Conservation (phyloP, 2,113 vertebrate species). For the Passer domesticus region DNA sequence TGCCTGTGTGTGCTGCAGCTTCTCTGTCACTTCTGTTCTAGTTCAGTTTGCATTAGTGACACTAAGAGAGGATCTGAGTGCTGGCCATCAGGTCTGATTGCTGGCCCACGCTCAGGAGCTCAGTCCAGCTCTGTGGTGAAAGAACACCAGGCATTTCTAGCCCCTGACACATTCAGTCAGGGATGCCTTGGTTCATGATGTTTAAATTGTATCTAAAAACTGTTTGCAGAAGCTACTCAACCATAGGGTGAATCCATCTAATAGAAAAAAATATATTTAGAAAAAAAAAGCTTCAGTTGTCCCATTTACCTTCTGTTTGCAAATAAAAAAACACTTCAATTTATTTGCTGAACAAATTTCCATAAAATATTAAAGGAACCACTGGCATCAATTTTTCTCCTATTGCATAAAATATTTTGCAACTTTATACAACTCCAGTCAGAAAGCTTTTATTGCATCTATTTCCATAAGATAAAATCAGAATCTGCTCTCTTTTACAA, state of each 20-base stretch:
- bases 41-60: not conserved
- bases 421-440: constrained; percentile 40
- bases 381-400: constrained; percentile 38
- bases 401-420: constrained; percentile 32
- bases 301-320: constrained; percentile 57
- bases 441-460: constrained; percentile 63
- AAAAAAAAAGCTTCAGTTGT: not conserved
- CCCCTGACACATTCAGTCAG: not conserved
- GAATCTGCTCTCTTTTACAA: constrained; percentile 60
- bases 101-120: not conserved
- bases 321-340: constrained; percentile 52
- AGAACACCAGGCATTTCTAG: not conserved
- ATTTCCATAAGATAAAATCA: constrained; percentile 67
- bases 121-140: not conserved
- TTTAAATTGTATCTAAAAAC: not conserved
- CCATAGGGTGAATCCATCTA: not conserved
- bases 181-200: not conserved
- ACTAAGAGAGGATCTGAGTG: not conserved
- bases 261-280: not conserved
- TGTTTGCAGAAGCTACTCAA: not conserved
- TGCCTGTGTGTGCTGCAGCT: not conserved
- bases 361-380: constrained; percentile 66
- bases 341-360: constrained; percentile 59
- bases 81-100: not conserved
- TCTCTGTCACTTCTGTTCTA: not conserved